These are phyloP conservation scores for Clarias batrachus DNA, from an alignment of 2,113 vertebrate genomes.

Conservation along the genomic window DNA sequence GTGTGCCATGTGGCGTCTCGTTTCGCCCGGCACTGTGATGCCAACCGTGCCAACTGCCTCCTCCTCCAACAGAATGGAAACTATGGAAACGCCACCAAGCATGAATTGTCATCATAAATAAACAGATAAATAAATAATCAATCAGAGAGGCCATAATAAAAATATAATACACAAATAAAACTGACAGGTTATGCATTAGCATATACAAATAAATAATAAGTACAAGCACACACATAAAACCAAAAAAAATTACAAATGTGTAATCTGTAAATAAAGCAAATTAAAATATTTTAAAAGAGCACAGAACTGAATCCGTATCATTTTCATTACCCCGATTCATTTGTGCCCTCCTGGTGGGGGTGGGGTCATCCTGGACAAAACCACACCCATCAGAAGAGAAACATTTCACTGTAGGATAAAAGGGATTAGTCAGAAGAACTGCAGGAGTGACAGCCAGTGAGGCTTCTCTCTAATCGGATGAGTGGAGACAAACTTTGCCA, in stretches of 20 bases:
- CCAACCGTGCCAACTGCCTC: slow-evolving; percentile 43
- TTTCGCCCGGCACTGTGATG: slow-evolving; percentile 69
- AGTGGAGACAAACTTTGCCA: not conserved
- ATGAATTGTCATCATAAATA: slow-evolving; percentile 25
- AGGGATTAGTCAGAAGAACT: not conserved
- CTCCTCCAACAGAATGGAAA: slow-evolving; percentile 36
- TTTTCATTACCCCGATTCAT: not conserved
- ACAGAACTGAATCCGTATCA: not conserved
- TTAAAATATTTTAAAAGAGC: not conserved
- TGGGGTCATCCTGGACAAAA: not conserved
- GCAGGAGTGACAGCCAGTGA: not conserved
- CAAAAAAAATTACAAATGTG: not conserved
- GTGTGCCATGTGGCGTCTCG: slow-evolving; percentile 77
- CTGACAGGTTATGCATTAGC: not conserved
- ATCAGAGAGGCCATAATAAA: not conserved
- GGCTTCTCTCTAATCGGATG: not conserved
- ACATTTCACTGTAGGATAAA: not conserved
- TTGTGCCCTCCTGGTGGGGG: not conserved
- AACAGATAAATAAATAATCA: slow-evolving; percentile 8
- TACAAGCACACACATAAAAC: not conserved
- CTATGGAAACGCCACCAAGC: slow-evolving; percentile 21
- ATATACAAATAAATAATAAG: not conserved
- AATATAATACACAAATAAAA: not conserved
- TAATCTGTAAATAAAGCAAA: not conserved
- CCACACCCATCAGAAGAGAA: not conserved